A percentile compares a stretch with the other conserved stretches of the same genome.
Evolutionary conservation across 2,113 vertebrate genomes (phyloP).

Genomic region (Desmodus rotundus): DNA sequence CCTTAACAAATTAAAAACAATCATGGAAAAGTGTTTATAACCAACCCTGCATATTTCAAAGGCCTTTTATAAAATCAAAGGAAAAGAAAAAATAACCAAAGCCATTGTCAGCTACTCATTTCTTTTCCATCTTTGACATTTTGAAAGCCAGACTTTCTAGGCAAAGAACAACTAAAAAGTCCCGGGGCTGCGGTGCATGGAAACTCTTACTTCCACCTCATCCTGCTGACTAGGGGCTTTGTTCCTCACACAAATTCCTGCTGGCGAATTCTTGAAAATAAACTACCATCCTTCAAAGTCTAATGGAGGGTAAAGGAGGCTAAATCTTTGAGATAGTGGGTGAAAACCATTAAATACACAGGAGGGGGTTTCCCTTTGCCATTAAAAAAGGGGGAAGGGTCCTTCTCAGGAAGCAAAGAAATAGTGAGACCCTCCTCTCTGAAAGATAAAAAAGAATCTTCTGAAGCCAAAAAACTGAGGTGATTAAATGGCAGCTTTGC

Average conservation of each 20-base stretch:
- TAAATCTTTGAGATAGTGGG: neutral
- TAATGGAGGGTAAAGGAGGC: neutral
- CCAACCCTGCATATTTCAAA: constrained; percentile 66
- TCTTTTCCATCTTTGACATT: constrained; percentile 61
- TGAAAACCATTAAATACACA: neutral
- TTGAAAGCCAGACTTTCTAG: constrained; percentile 35
- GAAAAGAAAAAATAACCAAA: constrained; percentile 55
- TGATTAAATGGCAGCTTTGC: neutral
- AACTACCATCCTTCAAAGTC: neutral
- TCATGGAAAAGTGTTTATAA: constrained; percentile 72
- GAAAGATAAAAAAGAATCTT: constrained; percentile 16
- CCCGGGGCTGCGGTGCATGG: neutral
- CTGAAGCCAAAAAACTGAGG: neutral
- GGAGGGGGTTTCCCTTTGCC: neutral
- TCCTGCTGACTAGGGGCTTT: neutral
- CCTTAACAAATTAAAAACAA: constrained; percentile 77
- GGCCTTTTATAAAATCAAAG: constrained; percentile 73
- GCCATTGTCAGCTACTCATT: constrained; percentile 58
- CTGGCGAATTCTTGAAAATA: constrained; percentile 36
- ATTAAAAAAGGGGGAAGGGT: neutral
- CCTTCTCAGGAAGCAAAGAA: neutral
- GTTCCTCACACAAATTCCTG: neutral
- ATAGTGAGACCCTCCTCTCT: neutral
- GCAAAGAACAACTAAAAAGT: constrained; percentile 40
- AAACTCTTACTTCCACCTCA: neutral